Conservation (phyloP, 1,140 invertebrate genomes). For the Sycophaga agraensis region DNA sequence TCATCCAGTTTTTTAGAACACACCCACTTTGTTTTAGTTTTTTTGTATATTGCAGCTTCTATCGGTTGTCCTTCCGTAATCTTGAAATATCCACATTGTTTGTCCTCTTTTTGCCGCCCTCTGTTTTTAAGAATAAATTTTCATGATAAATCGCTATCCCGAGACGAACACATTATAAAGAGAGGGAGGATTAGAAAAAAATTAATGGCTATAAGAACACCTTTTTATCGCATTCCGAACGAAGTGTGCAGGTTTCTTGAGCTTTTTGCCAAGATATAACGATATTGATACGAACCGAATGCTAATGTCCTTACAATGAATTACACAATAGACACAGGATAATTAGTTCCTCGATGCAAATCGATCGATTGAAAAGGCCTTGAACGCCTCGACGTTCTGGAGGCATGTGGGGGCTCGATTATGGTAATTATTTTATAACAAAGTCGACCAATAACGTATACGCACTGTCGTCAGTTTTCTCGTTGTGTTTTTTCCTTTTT, state of each 20-base stretch:
- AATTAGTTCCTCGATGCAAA: constrained; percentile 48
- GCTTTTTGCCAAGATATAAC: constrained; percentile 12
- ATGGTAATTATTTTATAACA: constrained; percentile 43
- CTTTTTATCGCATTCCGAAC: constrained; percentile 1
- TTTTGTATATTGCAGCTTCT: too few species aligned
- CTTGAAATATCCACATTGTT: too few species aligned
- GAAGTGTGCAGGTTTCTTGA: not conserved
- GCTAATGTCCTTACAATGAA: constrained; percentile 36
- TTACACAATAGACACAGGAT: constrained; percentile 40
- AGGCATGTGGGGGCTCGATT: constrained; percentile 41
- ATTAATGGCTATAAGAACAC: not conserved
- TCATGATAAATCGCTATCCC: too few species aligned
- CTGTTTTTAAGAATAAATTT: too few species aligned
- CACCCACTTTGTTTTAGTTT: too few species aligned
- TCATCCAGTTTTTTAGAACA: too few species aligned
- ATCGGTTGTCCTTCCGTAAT: too few species aligned
- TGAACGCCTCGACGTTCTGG: constrained; percentile 35
- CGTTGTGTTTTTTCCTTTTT: not conserved
- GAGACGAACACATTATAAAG: too few species aligned
- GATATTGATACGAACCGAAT: constrained; percentile 32
- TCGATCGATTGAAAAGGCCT: constrained; percentile 43
- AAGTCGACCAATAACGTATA: constrained; percentile 20
- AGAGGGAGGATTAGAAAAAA: not conserved
- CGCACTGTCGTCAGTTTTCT: not conserved
- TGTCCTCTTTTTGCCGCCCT: too few species aligned